A percentile compares a stretch with the other conserved stretches of the same genome.
Evolutionary conservation across 2,113 vertebrate species (phyloP).

Genomic region (Camelus bactrianus): DNA sequence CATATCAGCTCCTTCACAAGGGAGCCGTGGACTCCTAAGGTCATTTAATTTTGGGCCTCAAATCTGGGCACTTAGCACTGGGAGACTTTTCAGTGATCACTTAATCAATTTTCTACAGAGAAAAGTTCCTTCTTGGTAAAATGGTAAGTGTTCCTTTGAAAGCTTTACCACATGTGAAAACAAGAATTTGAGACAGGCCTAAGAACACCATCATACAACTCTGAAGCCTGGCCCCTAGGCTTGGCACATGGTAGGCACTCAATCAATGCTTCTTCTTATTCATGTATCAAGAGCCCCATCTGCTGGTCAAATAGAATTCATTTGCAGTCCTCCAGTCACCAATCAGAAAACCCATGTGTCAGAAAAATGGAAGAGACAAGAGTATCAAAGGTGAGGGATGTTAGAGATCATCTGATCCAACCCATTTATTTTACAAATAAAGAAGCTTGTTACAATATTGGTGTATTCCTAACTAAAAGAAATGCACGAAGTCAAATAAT

Average conservation of each 20-base stretch:
- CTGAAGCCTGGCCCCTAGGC: neutral
- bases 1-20: neutral
- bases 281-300: conserved; percentile 41
- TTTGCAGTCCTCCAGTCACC: neutral
- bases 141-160: neutral
- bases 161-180: neutral
- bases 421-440: neutral
- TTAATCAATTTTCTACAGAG: neutral
- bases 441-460: neutral
- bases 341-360: neutral
- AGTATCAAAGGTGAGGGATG: neutral
- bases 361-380: neutral
- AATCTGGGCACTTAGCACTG: neutral
- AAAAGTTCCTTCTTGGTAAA: neutral
- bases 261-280: neutral
- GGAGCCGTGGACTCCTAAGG: neutral
- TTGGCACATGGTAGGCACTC: rapidly evolving
- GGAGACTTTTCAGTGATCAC: neutral
- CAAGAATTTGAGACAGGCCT: neutral
- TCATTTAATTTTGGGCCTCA: neutral
- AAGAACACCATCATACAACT: neutral
- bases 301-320: conserved; percentile 49
- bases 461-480: neutral
- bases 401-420: neutral
- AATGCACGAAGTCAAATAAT: neutral